Evolutionary conservation across 2,113 vertebrate genomes (phyloP).

Genomic region (Miniopterus natalensis): DNA sequence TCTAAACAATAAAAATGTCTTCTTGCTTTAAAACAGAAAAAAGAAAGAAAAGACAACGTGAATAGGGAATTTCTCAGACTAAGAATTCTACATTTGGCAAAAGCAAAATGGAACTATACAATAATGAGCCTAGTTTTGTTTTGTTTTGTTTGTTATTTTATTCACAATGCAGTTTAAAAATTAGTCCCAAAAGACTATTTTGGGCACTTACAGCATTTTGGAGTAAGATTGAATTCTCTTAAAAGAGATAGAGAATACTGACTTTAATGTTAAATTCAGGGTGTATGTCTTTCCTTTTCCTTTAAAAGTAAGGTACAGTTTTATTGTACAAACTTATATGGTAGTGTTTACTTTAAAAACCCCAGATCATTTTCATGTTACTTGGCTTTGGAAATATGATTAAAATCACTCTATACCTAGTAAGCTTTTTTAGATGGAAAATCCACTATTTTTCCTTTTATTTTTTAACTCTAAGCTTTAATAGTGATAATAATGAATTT

Average conservation of each 20-base stretch:
- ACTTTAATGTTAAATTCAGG: background rate
- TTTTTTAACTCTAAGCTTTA: slow-evolving; percentile 24
- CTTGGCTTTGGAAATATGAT: slow-evolving; percentile 49
- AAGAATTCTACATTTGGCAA: slow-evolving; percentile 22
- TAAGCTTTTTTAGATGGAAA: slow-evolving; percentile 25
- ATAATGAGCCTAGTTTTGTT: background rate
- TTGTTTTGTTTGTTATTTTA: background rate
- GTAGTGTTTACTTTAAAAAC: slow-evolving; percentile 51
- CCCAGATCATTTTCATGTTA: background rate
- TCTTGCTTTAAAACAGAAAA: background rate
- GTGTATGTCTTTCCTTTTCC: background rate
- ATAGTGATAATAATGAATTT: slow-evolving; percentile 54
- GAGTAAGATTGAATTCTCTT: background rate
- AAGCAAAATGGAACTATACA: slow-evolving; percentile 8
- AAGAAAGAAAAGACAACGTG: background rate
- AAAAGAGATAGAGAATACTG: background rate
- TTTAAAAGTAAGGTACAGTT: slow-evolving; percentile 32
- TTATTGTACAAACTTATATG: background rate
- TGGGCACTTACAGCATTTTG: background rate
- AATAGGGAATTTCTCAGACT: slow-evolving; percentile 29
- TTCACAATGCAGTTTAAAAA: slow-evolving; percentile 39
- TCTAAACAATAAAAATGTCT: background rate
- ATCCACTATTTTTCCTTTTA: background rate
- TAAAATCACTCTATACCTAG: background rate
- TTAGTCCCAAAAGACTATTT: slow-evolving; percentile 7